Evolutionary conservation across 2,888 invertebrate genomes (phyloP).

Genomic region (Ochropleura leucogaster): DNA sequence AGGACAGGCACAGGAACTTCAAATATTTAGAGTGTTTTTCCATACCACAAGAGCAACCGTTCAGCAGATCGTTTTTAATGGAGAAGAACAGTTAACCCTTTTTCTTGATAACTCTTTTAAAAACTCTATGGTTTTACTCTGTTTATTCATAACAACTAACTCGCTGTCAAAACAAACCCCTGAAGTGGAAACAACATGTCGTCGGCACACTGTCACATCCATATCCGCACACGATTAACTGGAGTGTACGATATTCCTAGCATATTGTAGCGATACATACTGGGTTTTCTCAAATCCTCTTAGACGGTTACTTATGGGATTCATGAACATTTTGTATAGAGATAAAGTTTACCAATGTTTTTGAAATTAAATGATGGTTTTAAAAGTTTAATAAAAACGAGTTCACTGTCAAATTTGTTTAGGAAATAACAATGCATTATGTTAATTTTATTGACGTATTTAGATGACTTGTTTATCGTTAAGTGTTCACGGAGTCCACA

Average conservation of each 20-base stretch:
- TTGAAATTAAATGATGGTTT: conserved; percentile 33
- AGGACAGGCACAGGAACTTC: no score
- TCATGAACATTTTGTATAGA: conserved; percentile 42
- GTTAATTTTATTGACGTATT: neutral
- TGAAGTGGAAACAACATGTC: conserved; percentile 12
- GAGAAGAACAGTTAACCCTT: no score
- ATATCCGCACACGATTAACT: conserved; percentile 17
- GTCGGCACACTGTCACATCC: neutral
- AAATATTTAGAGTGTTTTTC: no score
- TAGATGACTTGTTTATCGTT: neutral
- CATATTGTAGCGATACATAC: conserved; percentile 8
- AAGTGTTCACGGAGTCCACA: neutral
- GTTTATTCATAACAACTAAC: neutral
- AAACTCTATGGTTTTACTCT: no score
- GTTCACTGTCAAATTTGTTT: neutral
- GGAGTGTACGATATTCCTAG: conserved; percentile 17
- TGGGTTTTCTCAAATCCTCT: conserved; percentile 39
- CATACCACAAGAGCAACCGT: no score
- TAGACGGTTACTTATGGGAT: conserved; percentile 28
- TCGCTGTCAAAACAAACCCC: neutral
- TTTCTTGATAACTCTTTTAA: no score
- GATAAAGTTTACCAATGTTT: conserved; percentile 45
- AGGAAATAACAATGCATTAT: neutral
- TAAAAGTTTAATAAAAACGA: conserved; percentile 8
- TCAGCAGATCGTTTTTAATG: no score